Evolutionary conservation across 2,113 vertebrate species (phyloP), one percentile per base, ranked within the genome.

Genomic region (Promerops cafer): DNA sequence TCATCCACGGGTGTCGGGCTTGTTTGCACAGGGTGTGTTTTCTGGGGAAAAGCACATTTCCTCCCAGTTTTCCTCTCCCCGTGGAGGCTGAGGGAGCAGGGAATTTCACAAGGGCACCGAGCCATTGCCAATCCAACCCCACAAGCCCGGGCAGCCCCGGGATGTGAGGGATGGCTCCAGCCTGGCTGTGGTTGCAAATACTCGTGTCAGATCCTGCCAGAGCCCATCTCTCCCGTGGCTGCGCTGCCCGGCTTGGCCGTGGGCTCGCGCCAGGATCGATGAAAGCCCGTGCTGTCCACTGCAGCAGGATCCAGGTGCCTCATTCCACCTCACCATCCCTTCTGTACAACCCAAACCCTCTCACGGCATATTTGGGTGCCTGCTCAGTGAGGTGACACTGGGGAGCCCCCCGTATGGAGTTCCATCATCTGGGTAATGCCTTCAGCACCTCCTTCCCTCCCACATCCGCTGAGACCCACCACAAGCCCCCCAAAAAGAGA

Each of bases 111-210:
- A 75, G 61, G 94, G 95, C 96, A 85, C n/a, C 0, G 49, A 93
- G 96, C 92, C 95, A 90, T 52, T 1, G 0, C 72, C 93, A 87
- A 18, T 64, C 59, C 92, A 81, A 21, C 33, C 90, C 49, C 82
- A 3, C 95, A 94, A 94, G 96, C 70, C 81, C 0, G 1, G 93
- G 90, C 87, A 96, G 82, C 87, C 65, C 84, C 3, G 0, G 52
- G 87, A 68, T 37, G 44, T 7, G 63, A 74, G 40, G 72, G 74
- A 85, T 30, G 94, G 90, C 94, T 97, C 95, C 95, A 96, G 90
- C 64, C 31, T 60, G 56, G 49, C 87, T 87, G 88, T 83, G 91
- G 59, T 20, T 96, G 61, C 31, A 40, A 37, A 91, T 50, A 68
- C 24, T 91, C 31, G 2, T 1, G 7, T 60, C 18, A 68, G 39